phyloP scores from a whole-genome alignment of 1,140 invertebrate species.

The Heliconius hewitsoni region DNA sequence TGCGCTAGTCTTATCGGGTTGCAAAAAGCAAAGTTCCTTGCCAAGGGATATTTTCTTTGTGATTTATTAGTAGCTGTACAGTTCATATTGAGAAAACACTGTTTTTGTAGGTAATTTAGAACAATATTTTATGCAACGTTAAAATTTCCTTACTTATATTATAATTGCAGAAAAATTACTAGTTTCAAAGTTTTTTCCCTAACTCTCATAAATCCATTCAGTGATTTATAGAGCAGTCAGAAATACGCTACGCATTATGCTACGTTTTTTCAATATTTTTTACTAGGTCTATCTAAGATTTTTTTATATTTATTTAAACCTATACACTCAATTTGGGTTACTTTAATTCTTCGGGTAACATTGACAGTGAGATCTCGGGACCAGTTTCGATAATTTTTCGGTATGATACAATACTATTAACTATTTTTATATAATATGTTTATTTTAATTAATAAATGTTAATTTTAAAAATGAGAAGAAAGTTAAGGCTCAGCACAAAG shows the following conservation, averaged over 20 bases:
- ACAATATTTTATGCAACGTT: neutral
- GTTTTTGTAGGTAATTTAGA: conserved; percentile 4
- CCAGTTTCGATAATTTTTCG: too few species aligned
- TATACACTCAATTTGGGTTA: too few species aligned
- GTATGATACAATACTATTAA: too few species aligned
- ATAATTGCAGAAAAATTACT: neutral
- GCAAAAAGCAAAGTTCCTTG: conserved; percentile 32
- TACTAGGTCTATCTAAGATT: too few species aligned
- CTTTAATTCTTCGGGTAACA: too few species aligned
- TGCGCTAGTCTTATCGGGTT: conserved; percentile 33
- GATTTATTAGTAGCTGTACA: conserved; percentile 27
- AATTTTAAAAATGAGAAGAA: too few species aligned
- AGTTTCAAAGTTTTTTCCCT: neutral
- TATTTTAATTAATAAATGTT: too few species aligned
- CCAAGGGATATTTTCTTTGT: conserved; percentile 36
- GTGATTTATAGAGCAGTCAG: neutral
- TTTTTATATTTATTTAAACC: neutral
- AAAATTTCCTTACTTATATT: neutral
- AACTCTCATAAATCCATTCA: neutral
- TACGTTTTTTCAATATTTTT: neutral
- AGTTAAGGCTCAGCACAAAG: too few species aligned
- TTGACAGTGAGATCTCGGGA: too few species aligned
- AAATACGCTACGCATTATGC: neutral
- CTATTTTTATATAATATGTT: too few species aligned
- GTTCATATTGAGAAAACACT: conserved; percentile 14